Evolutionary conservation across 2,888 invertebrate species (phyloP).

Genomic region (Petrolisthes cinctipes): DNA sequence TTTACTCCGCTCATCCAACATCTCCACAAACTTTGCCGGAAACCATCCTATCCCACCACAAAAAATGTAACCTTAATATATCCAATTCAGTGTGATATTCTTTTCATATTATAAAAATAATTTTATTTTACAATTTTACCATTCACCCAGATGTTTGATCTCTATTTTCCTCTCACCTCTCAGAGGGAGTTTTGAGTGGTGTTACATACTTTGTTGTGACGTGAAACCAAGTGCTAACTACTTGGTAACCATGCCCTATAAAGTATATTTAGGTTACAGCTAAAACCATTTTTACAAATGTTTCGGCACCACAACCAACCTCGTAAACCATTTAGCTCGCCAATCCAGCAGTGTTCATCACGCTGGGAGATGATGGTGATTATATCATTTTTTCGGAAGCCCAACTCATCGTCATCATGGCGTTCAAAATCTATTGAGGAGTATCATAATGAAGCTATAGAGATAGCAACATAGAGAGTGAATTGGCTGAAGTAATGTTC

Average conservation of each 20-base stretch:
- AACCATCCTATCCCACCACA: constrained; percentile 61
- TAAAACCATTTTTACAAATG: not conserved
- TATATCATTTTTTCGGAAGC: constrained; percentile 97
- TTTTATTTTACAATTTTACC: too few relatives aligned
- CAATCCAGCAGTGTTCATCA: constrained; percentile 99
- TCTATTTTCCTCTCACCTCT: too few relatives aligned
- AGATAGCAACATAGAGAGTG: too few relatives aligned
- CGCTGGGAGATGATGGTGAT: constrained; percentile 97
- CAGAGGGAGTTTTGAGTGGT: too few relatives aligned
- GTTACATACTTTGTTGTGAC: too few relatives aligned
- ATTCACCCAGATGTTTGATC: too few relatives aligned
- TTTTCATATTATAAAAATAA: too few relatives aligned
- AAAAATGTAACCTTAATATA: too few relatives aligned
- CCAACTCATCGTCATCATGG: constrained; percentile 97
- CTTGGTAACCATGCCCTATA: not conserved
- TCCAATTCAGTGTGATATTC: too few relatives aligned
- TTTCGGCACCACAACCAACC: constrained; percentile 71
- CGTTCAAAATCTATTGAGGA: constrained; percentile 86
- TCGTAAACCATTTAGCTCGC: constrained; percentile 92
- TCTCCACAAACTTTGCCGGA: constrained; percentile 67
- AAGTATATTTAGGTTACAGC: not conserved
- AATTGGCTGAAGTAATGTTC: too few relatives aligned
- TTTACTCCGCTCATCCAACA: constrained; percentile 92
- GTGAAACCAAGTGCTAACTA: too few relatives aligned
- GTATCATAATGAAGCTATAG: too few relatives aligned